Evolutionary conservation across 2,888 invertebrate species (phyloP).

Genomic region (Xestia ashworthii): DNA sequence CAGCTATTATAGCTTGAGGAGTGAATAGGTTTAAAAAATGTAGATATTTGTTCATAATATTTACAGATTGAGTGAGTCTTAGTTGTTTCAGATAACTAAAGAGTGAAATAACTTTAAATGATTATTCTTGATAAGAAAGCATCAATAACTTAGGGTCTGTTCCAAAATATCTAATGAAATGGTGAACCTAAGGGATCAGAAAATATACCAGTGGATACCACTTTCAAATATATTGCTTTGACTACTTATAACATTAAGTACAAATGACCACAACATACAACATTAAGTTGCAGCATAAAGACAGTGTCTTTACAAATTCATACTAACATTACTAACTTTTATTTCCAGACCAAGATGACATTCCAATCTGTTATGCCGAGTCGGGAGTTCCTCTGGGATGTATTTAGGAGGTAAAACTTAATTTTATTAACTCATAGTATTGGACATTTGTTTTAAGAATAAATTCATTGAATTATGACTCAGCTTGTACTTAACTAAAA

Average conservation of each 20-base stretch:
- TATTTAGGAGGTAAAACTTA: conserved; percentile 92
- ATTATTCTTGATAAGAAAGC: not conserved
- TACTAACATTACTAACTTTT: not conserved
- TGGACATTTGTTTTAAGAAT: not conserved
- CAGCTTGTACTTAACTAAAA: conserved; percentile 18
- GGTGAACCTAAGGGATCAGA: not conserved
- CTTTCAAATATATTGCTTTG: not conserved
- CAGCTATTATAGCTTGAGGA: not conserved
- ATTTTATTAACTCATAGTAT: not conserved
- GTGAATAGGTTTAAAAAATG: not conserved
- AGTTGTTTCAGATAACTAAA: not conserved
- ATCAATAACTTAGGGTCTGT: not conserved
- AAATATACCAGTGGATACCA: not conserved
- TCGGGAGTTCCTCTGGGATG: conserved; percentile 94
- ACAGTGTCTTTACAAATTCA: too few relatives aligned
- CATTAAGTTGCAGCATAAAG: too few relatives aligned
- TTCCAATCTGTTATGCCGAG: conserved; percentile 93
- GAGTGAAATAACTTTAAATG: not conserved
- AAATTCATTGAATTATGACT: conserved; percentile 16
- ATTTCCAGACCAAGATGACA: conserved; percentile 74
- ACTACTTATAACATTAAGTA: not conserved
- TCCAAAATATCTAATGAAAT: not conserved
- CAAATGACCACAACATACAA: too few relatives aligned
- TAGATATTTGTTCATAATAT: not conserved
- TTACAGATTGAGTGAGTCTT: not conserved